Evolutionary conservation across 2,113 vertebrate genomes (phyloP).

Genomic region (Larimichthys crocea): DNA sequence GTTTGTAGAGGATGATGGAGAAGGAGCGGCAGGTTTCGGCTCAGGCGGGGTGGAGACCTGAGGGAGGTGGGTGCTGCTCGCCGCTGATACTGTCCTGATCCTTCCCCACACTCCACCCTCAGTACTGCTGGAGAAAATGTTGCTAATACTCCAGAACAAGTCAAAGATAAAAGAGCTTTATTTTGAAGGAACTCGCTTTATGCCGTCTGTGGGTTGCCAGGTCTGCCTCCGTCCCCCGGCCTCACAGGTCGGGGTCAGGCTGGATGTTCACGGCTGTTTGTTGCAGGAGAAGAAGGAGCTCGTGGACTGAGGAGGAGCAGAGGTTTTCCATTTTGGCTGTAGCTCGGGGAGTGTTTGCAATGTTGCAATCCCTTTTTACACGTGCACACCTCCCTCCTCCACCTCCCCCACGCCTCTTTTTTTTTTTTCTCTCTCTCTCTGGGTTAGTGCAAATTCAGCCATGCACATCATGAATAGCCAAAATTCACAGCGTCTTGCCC

Average conservation of each 20-base stretch:
- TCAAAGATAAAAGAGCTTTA: neutral
- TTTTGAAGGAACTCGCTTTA: neutral
- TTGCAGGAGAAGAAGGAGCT: neutral
- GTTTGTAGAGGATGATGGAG: constrained; percentile 46
- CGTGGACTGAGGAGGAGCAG: neutral
- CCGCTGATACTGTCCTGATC: constrained; percentile 55
- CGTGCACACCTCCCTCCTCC: neutral
- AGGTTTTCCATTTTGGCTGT: neutral
- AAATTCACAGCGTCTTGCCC: constrained; percentile 84
- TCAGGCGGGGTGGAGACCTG: constrained; percentile 53
- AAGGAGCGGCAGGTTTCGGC: constrained; percentile 49
- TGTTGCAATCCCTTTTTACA: constrained; percentile 11
- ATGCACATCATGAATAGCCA: constrained; percentile 65
- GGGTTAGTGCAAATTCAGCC: constrained; percentile 54
- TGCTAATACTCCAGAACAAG: neutral
- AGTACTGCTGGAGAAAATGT: neutral
- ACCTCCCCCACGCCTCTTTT: neutral
- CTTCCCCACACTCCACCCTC: neutral
- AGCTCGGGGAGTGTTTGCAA: neutral
- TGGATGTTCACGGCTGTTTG: neutral
- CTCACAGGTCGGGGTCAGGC: neutral
- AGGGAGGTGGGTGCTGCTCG: constrained; percentile 54
- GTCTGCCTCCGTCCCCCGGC: neutral
- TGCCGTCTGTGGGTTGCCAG: constrained; percentile 3
- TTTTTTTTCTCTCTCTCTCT: neutral